Conservation (phyloP, 2,113 vertebrate species). For the Mobula hypostoma region DNA sequence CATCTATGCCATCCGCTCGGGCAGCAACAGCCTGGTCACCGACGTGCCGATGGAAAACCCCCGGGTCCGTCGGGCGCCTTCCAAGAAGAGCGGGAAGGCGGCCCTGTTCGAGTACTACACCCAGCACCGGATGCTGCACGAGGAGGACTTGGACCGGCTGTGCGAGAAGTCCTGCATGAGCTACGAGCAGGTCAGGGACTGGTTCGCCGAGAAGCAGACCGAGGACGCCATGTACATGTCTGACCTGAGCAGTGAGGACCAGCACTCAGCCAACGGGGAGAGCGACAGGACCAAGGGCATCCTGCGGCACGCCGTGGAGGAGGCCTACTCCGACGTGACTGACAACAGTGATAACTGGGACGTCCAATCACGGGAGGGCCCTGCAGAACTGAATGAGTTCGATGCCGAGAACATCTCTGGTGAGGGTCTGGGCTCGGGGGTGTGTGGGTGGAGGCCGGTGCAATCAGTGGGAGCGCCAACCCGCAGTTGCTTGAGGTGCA, state of each 20-base stretch:
- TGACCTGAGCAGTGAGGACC: slow-evolving; percentile 46
- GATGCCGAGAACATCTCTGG: slow-evolving; percentile 17
- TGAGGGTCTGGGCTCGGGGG: not conserved
- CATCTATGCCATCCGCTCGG: slow-evolving; percentile 60
- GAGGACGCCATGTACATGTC: slow-evolving; percentile 50
- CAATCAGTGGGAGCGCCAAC: no score
- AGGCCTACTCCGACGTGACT: slow-evolving; percentile 46
- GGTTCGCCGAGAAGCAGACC: slow-evolving; percentile 66
- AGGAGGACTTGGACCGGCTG: slow-evolving; percentile 70
- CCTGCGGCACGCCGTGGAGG: slow-evolving; percentile 34
- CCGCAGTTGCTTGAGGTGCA: no score
- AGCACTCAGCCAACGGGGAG: slow-evolving; percentile 39
- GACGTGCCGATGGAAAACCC: not conserved
- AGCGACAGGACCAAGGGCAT: slow-evolving; percentile 35
- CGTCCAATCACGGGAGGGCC: slow-evolving; percentile 46
- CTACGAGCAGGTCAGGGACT: slow-evolving; percentile 70
- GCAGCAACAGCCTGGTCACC: slow-evolving; percentile 46
- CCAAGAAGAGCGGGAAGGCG: slow-evolving; percentile 43
- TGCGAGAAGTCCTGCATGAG: slow-evolving; percentile 67
- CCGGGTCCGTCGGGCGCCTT: not conserved
- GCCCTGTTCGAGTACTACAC: slow-evolving; percentile 71
- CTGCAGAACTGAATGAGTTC: slow-evolving; percentile 40
- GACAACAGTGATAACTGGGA: slow-evolving; percentile 57
- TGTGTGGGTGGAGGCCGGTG: no score
- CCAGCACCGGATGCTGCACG: slow-evolving; percentile 60